These are phyloP conservation scores for Alligator mississippiensis DNA, from an alignment of 2,113 vertebrate genomes.

Conservation along the genomic window DNA sequence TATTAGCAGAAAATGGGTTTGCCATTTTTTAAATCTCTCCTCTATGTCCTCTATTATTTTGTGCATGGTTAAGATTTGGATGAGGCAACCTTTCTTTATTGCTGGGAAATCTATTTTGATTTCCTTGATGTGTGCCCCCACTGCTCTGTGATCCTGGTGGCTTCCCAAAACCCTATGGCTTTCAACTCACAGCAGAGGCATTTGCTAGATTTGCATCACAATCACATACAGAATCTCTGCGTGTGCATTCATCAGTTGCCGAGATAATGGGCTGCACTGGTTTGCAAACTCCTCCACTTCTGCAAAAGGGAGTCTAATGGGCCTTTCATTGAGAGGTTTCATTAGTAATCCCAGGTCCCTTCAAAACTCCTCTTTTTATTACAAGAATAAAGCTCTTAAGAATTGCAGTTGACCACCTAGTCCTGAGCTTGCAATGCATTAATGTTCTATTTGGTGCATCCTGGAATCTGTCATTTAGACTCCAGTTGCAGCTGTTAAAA, in stretches of 20 bases:
- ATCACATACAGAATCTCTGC: fast-evolving
- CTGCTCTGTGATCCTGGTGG: background rate
- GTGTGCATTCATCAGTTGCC: background rate
- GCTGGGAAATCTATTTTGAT: background rate
- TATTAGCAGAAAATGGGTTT: background rate
- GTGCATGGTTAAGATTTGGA: background rate
- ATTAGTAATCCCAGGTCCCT: background rate
- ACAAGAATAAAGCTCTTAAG: background rate
- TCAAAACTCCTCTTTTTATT: background rate
- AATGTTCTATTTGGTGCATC: background rate
- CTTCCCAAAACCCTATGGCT: fast-evolving
- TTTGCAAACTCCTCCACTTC: background rate
- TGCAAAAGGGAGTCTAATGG: fast-evolving
- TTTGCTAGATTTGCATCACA: background rate
- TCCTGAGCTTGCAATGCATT: fast-evolving
- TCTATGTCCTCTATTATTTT: fast-evolving
- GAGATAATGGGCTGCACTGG: fast-evolving
- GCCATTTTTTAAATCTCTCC: background rate
- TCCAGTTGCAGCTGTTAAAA: background rate
- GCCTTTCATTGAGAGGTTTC: background rate
- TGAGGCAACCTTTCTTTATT: fast-evolving
- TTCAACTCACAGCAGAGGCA: background rate
- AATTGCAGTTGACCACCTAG: background rate
- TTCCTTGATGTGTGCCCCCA: background rate
- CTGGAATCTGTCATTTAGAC: background rate